Evolutionary conservation across 1,140 invertebrate genomes (phyloP).

Genomic region (Bursaphelenchus mucronatus): DNA sequence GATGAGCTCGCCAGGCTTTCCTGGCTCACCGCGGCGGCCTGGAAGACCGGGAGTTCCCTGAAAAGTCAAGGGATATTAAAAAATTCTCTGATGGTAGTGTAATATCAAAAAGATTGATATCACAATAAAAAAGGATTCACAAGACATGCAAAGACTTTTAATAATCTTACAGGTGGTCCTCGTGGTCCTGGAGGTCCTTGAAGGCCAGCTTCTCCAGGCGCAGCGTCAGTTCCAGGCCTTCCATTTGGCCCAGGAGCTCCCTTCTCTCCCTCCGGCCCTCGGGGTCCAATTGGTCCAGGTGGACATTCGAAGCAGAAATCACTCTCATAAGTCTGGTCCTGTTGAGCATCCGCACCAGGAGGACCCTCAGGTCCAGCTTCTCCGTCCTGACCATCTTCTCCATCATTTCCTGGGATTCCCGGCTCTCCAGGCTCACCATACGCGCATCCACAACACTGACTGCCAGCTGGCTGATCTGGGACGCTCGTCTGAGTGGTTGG

Average conservation of each 20-base stretch:
- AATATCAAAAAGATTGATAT: neutral
- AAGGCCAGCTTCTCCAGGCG: constrained; percentile 9
- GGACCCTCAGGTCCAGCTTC: constrained; percentile 36
- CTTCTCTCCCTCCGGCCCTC: constrained; percentile 29
- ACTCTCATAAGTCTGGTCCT: constrained; percentile 24
- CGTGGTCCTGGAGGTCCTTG: constrained; percentile 9
- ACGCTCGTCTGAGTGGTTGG: constrained; percentile 1
- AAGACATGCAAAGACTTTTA: neutral
- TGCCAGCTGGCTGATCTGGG: neutral
- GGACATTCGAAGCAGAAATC: constrained; percentile 51
- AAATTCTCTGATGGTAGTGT: neutral
- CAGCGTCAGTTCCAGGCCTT: constrained; percentile 22
- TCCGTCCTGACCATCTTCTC: constrained; percentile 38
- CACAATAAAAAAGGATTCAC: neutral
- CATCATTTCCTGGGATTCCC: constrained; percentile 12
- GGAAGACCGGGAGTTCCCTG: constrained; percentile 29
- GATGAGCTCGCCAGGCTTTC: constrained; percentile 19
- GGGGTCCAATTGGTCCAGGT: constrained; percentile 36
- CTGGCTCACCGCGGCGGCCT: constrained; percentile 21
- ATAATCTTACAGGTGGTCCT: constrained; percentile 13
- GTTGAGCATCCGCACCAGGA: constrained; percentile 33
- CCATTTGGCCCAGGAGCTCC: constrained; percentile 17
- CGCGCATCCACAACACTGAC: constrained; percentile 28
- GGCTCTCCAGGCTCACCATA: constrained; percentile 33
- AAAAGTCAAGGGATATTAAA: neutral